Conservation (phyloP, 2,797 vertebrate species). For the Chaetophractus vellerosus region DNA sequence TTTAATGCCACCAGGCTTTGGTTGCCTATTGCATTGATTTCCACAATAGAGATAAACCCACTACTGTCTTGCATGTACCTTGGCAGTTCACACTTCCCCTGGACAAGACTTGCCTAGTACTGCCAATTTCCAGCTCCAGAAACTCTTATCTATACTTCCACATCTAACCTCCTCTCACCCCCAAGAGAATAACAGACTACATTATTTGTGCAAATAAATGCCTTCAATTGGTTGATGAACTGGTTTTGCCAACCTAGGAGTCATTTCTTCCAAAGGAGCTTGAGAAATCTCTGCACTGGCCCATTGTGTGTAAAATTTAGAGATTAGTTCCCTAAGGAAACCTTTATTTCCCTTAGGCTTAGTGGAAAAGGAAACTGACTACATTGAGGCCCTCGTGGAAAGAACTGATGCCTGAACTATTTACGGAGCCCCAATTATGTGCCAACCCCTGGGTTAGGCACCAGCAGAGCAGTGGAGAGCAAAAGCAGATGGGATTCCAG, state of each 20-base stretch:
- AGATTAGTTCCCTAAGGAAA: neutral
- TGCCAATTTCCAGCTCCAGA: neutral
- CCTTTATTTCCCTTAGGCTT: neutral
- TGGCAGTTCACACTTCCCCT: neutral
- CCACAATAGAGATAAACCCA: neutral
- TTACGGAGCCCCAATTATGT: neutral
- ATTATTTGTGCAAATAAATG: neutral
- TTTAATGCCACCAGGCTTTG: neutral
- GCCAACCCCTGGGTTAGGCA: rapidly evolving
- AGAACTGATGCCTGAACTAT: neutral
- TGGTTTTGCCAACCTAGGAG: neutral
- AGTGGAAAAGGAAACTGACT: neutral
- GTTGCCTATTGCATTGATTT: neutral
- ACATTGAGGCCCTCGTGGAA: neutral
- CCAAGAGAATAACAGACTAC: neutral
- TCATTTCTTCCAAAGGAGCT: neutral
- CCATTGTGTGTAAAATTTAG: neutral
- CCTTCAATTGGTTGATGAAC: neutral
- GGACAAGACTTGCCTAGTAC: rapidly evolving
- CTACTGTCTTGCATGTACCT: neutral
- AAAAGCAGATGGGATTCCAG: neutral
- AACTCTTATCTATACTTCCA: neutral
- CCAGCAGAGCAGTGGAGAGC: no score
- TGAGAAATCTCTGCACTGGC: neutral
- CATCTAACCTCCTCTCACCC: constrained; percentile 2